Conservation (phyloP, 2,113 vertebrate genomes). For the Todiramphus chloris region DNA sequence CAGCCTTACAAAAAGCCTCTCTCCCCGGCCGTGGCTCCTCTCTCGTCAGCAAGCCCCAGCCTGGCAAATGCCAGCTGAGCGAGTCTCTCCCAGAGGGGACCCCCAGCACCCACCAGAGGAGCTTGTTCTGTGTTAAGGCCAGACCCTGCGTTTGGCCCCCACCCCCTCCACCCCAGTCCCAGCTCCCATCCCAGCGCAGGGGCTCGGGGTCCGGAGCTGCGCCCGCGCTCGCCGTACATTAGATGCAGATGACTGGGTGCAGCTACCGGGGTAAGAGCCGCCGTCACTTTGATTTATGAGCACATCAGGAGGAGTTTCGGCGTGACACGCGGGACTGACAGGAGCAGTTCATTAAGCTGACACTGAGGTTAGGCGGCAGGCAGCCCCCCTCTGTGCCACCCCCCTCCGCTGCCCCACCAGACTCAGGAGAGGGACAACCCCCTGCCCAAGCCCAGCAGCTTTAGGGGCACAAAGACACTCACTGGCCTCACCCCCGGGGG, state of each 20-base stretch:
- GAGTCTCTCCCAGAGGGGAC: not conserved
- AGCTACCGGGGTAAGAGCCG: slow-evolving; percentile 86
- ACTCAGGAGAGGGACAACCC: not conserved
- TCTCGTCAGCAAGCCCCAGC: not conserved
- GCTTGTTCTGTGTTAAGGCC: not conserved
- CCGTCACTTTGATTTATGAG: slow-evolving; percentile 97
- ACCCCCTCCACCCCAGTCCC: not conserved
- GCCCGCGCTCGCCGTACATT: slow-evolving; percentile 82
- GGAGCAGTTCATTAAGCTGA: slow-evolving; percentile 93
- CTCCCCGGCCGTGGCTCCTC: fast-evolving
- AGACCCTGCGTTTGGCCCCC: fast-evolving
- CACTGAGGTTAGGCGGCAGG: slow-evolving; percentile 64
- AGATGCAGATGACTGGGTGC: slow-evolving; percentile 89
- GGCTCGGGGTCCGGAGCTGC: slow-evolving; percentile 66
- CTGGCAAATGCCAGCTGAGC: fast-evolving
- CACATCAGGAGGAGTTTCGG: slow-evolving; percentile 91
- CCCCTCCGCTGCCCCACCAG: not conserved
- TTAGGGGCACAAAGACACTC: not conserved
- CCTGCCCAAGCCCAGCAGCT: not conserved
- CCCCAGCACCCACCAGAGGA: not conserved
- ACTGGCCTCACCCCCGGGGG: not conserved
- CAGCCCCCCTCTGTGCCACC: not conserved
- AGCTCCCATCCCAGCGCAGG: not conserved
- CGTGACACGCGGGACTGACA: slow-evolving; percentile 88
- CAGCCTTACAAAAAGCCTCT: not conserved